Percentiles rank a stretch among this genome's conserved stretches.
phyloP scores from a whole-genome alignment of 2,113 vertebrate genomes.

The Phyllopteryx taeniolatus region DNA sequence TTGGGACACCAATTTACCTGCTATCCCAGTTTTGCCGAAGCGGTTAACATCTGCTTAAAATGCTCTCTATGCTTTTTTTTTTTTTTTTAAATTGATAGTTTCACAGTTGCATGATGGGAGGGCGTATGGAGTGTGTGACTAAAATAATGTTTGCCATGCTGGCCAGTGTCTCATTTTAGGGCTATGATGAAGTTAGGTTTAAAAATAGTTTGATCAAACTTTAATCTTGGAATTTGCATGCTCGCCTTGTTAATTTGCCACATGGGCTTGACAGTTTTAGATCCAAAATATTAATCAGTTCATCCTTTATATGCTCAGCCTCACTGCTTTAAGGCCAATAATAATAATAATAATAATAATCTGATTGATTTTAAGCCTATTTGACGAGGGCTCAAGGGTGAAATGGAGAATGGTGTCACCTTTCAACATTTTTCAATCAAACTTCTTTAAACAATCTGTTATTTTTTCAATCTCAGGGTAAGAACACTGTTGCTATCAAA shows the following conservation, averaged over 20 bases:
- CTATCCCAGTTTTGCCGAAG: constrained; percentile 39
- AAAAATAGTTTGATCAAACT: background rate
- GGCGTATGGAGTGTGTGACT: constrained; percentile 24
- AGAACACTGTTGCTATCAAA: background rate
- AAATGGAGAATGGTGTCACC: background rate
- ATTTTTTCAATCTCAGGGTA: background rate
- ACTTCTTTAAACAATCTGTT: background rate
- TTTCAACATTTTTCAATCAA: background rate
- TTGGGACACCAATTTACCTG: constrained; percentile 48
- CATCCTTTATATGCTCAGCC: background rate
- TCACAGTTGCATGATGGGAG: constrained; percentile 30
- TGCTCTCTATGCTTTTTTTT: constrained; percentile 5
- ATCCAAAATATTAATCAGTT: background rate
- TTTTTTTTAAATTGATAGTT: constrained; percentile 12
- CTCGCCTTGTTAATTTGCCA: constrained; percentile 1
- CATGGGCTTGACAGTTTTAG: background rate
- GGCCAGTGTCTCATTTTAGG: background rate
- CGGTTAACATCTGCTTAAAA: constrained; percentile 49
- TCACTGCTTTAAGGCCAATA: background rate
- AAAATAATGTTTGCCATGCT: background rate
- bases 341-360: too few relatives aligned
- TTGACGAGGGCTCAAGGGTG: background rate
- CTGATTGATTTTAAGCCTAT: background rate
- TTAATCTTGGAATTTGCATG: background rate
- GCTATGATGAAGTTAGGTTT: background rate